Conservation (phyloP, 1,140 invertebrate genomes). For the Neodiprion pinetum region DNA sequence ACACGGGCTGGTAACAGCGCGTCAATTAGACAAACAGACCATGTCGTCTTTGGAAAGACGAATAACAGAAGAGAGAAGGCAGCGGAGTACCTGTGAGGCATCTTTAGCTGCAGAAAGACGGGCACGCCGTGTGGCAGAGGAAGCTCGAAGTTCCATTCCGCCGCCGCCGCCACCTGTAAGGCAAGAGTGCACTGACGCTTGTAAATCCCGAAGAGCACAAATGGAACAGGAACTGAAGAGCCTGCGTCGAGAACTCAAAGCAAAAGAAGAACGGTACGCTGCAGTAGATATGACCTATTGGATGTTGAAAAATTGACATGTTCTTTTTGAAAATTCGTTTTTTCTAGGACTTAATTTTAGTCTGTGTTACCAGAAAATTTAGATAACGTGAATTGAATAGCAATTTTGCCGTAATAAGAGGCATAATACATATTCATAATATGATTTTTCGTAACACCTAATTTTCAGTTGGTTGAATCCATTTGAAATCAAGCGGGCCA, state of each 20-base stretch:
- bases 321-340: neutral
- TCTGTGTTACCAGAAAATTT: no score
- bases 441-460: no score
- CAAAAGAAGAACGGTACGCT: conserved; percentile 72
- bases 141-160: conserved; percentile 52
- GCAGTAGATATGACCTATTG: conserved; percentile 27
- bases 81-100: conserved; percentile 75
- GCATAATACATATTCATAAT: no score
- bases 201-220: conserved; percentile 76
- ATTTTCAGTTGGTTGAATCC: no score
- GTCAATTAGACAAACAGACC: conserved; percentile 81
- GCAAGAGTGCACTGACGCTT: conserved; percentile 78
- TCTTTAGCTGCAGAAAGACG: conserved; percentile 80
- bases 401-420: no score
- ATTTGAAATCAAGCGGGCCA: no score
- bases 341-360: no score
- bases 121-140: conserved; percentile 64
- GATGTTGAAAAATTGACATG: conserved; percentile 10
- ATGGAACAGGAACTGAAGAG: conserved; percentile 81
- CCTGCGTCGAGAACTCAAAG: conserved; percentile 76
- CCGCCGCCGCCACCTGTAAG: conserved; percentile 52
- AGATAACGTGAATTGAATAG: no score
- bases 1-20: conserved; percentile 73
- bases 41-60: conserved; percentile 79
- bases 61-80: conserved; percentile 83